phyloP scores from a whole-genome alignment of 1,140 invertebrate species.

The Homalodisca vitripennis region DNA sequence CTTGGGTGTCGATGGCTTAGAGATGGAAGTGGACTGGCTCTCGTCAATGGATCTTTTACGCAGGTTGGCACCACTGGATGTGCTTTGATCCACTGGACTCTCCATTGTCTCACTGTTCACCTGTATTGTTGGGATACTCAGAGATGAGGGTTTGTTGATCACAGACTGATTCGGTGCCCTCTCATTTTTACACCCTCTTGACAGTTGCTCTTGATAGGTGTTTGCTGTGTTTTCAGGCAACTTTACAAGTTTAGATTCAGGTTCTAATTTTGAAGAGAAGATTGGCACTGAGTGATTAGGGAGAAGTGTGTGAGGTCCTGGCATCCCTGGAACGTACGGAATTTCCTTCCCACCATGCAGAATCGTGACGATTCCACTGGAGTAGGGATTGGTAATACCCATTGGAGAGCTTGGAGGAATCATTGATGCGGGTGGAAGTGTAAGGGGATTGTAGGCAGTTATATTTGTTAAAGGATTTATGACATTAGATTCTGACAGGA shows the following conservation, averaged over 20 bases:
- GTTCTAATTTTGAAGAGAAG: background rate
- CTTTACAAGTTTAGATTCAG: background rate
- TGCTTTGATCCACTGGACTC: background rate
- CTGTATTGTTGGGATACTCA: constrained; percentile 6
- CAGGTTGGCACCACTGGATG: background rate
- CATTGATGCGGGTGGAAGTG: constrained; percentile 48
- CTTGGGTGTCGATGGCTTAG: too few relatives aligned
- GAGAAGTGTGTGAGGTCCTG: constrained; percentile 58
- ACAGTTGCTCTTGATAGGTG: background rate
- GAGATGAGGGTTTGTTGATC: constrained; percentile 7
- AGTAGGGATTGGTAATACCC: constrained; percentile 22
- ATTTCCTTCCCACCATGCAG: constrained; percentile 67
- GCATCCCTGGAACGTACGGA: constrained; percentile 82
- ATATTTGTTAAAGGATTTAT: constrained; percentile 54
- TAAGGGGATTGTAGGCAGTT: constrained; percentile 70
- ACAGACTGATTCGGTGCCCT: background rate
- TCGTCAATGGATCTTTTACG: constrained; percentile 14
- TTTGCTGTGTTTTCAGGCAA: background rate
- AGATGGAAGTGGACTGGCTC: background rate
- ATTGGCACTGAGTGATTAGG: constrained; percentile 23
- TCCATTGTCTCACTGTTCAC: constrained; percentile 16
- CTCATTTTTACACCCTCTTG: background rate
- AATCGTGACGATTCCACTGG: constrained; percentile 41
- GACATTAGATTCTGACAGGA: constrained; percentile 47
- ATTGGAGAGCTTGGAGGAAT: background rate